Evolutionary conservation across 1,140 invertebrate genomes (phyloP), one percentile per base, ranked within the genome.

Genomic region (Bombus huntii): DNA sequence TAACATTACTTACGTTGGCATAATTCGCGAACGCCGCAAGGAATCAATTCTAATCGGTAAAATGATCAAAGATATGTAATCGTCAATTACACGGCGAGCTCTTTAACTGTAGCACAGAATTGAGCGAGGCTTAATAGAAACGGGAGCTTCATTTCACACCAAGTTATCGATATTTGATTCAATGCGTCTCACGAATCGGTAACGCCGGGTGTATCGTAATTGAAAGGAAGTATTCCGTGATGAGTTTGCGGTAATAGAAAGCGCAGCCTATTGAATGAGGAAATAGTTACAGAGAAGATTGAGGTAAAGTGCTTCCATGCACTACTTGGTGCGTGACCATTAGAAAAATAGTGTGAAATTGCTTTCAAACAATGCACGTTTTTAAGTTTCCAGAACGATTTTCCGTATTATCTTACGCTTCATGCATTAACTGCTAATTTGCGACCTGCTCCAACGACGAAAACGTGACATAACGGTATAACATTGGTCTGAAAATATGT

Each of bases 121-220:
- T 34, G 37, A 13, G 39, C 53, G 10, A 22, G n/a, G 39, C 8
- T 42, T 70, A 47, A 68, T 80, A 42, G 62, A 70, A 37, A 53
- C 28, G 44, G 10, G 73, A 34, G 65, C 25, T 80, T 80, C 78
- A 18, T 80, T 70, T 80, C 65, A 53, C 78, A 70, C 39, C 62
- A 31, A 80, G 42, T 80, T 80, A 80, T 80, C 39, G 78, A 53
- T 80, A 80, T 68, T 80, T 70, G 78, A 53, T 68, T 70, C n/a
- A 80, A 18, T n/a, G 28, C 25, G 74, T 34, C 59, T 62, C 75
- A 31, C 28, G 25, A 65, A 42, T 77, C 28, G 70, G 22, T 22
- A 62, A 22, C 73, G 22, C 12, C 31, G 42, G 34, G 37, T 39
- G 37, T 77, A 77, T 77, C 42, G 37, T 47, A 62, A 62, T 62